Conservation (phyloP, 2,797 vertebrate genomes). For the Acanthopagrus latus region DNA sequence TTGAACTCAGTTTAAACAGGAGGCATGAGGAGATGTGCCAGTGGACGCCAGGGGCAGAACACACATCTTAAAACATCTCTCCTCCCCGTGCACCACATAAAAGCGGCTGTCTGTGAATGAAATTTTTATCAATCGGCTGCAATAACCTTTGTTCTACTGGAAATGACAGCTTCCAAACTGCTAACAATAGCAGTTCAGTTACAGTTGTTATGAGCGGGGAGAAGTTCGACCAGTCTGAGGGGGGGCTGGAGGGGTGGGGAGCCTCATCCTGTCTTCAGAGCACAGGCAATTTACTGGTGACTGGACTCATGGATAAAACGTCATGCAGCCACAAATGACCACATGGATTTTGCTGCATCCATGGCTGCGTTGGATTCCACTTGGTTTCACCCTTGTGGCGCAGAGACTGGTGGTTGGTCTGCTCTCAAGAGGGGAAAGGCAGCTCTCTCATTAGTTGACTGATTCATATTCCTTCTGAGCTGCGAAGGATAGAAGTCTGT, state of each 20-base stretch:
- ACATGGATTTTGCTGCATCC: slow-evolving; percentile 78
- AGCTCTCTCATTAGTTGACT: slow-evolving; percentile 80
- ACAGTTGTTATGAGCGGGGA: slow-evolving; percentile 62
- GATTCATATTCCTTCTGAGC: slow-evolving; percentile 84
- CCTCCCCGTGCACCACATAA: slow-evolving; percentile 78
- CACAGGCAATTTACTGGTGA: slow-evolving; percentile 81
- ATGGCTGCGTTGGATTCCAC: slow-evolving; percentile 70
- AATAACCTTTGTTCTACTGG: slow-evolving; percentile 87
- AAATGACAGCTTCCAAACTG: slow-evolving; percentile 85
- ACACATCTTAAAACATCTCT: slow-evolving; percentile 81
- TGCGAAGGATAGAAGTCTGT: slow-evolving; percentile 74
- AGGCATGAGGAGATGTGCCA: slow-evolving; percentile 82
- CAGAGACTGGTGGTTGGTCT: slow-evolving; percentile 64
- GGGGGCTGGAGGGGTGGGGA: slow-evolving; percentile 1
- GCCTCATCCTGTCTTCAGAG: slow-evolving; percentile 63
- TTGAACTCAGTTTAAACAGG: slow-evolving; percentile 90
- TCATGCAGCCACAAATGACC: slow-evolving; percentile 81
- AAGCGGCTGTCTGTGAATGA: slow-evolving; percentile 83
- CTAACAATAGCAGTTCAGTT: slow-evolving; percentile 86
- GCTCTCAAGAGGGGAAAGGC: slow-evolving; percentile 67
- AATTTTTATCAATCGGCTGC: slow-evolving; percentile 87
- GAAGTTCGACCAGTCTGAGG: slow-evolving; percentile 55
- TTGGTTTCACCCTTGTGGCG: slow-evolving; percentile 66
- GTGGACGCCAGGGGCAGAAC: slow-evolving; percentile 82
- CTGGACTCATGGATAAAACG: slow-evolving; percentile 80